Evolutionary conservation across 92 coral and sea anemone species (phyloP), one percentile per base, ranked within the genome.

Genomic region (Phymanthus crucifer): DNA sequence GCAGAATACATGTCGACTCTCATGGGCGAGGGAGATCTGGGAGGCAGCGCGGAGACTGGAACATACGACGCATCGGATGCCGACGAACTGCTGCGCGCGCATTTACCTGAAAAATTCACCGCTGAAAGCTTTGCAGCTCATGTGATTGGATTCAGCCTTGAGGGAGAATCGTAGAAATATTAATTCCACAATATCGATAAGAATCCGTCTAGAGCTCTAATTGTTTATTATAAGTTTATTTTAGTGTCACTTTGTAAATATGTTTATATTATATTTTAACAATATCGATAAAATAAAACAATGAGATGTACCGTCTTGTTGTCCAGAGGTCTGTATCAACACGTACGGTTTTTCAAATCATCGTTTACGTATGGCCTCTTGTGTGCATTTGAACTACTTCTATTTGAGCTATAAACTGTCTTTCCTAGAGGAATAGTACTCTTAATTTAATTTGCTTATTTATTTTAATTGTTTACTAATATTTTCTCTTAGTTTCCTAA

Each of bases 41-140:
- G 98, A 33, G 99, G 99, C 61, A 96, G 99, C 81, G 94, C 99
- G 24, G 99, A 96, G 93, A 94, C 97, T 80, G 99, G 99, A 11
- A 88, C 89, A 40, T 88, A 86, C 72, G 92, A 90, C 83, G 95
- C 94, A 40, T 88, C 89, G 10, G 81, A 91, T 64, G 92, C 95
- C 35, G 74, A 71, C 37, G 83, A 86, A 48, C 84, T 89, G 21
- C 78, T 96, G 73, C 89, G 88, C 66, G 82, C 80, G 85, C 91
- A 96, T 87, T 84, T 96, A 58, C 96, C 99, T 4, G 94, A 96
- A 78, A 79, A 72, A 32, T 89, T 96, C 46, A 90, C 99, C 82
- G 93, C 95, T 88, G 99, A 96, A 52, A 84, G 85, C 79, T 96
- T 96, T 85, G 98, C 96, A 78, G 90, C 87, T 66, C 93, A 93